These are phyloP conservation scores for Lasiommata megera DNA, from an alignment of 2,888 invertebrate genomes.

Conservation along the genomic window DNA sequence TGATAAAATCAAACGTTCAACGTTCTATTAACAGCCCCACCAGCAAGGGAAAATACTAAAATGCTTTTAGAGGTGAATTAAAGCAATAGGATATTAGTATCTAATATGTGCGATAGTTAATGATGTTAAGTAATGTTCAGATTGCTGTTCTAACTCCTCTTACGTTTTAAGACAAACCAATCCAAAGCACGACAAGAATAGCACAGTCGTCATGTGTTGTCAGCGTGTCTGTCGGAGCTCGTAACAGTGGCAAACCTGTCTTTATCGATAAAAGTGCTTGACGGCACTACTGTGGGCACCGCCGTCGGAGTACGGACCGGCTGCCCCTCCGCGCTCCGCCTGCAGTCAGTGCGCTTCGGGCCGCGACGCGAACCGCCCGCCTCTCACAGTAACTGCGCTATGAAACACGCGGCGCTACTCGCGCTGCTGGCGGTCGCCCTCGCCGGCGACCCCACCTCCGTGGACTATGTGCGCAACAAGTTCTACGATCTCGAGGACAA, in stretches of 20 bases:
- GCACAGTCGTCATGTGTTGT: too few relatives aligned
- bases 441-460: constrained; percentile 58
- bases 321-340: constrained; percentile 50
- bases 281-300: constrained; percentile 25
- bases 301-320: constrained; percentile 35
- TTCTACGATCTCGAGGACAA: constrained; percentile 81
- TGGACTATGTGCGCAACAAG: constrained; percentile 83
- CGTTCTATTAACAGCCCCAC: too few relatives aligned
- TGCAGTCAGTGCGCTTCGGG: constrained; percentile 51
- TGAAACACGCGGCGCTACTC: constrained; percentile 61
- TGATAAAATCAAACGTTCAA: too few relatives aligned
- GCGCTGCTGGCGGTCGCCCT: constrained; percentile 42
- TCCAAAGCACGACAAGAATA: too few relatives aligned
- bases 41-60: too few relatives aligned
- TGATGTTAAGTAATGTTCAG: too few relatives aligned
- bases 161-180: too few relatives aligned
- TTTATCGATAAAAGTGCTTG: constrained; percentile 24
- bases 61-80: too few relatives aligned
- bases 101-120: too few relatives aligned
- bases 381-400: constrained; percentile 39
- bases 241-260: neutral
- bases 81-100: too few relatives aligned
- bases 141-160: too few relatives aligned
- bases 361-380: constrained; percentile 52
- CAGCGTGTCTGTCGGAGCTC: too few relatives aligned